These are phyloP conservation scores for Pristionchus maxplancki DNA, from an alignment of 2,888 invertebrate genomes.

Conservation along the genomic window DNA sequence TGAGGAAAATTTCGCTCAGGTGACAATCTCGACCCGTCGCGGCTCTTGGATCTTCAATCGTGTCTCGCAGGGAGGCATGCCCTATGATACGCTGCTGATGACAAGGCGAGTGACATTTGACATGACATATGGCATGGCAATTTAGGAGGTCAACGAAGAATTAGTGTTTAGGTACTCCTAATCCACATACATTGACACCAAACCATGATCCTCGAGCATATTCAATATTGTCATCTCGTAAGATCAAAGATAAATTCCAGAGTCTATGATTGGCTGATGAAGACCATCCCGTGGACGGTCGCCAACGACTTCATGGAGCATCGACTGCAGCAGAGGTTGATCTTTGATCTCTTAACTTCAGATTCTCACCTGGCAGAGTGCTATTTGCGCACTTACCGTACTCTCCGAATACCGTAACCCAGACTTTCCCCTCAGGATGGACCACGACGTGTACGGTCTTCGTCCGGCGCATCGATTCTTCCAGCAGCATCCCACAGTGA, in stretches of 20 bases:
- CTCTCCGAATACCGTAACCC: no score
- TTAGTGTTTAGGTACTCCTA: no score
- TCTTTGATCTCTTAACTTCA: not conserved
- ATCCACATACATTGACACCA: no score
- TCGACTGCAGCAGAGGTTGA: constrained; percentile 62
- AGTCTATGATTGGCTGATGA: constrained; percentile 71
- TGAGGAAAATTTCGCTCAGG: constrained; percentile 66
- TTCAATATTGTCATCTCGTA: no score
- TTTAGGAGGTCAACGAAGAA: no score
- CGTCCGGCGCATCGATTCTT: constrained; percentile 75
- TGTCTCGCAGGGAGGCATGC: constrained; percentile 71
- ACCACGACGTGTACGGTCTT: constrained; percentile 75
- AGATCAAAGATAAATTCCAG: constrained; percentile 53
- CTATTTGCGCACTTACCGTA: no score
- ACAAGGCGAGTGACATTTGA: constrained; percentile 61
- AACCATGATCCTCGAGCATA: no score
- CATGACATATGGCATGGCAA: no score
- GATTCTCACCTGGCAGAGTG: no score
- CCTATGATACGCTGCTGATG: constrained; percentile 71
- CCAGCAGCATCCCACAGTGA: constrained; percentile 78
- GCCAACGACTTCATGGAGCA: constrained; percentile 76
- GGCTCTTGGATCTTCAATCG: constrained; percentile 79
- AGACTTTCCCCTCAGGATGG: constrained; percentile 60
- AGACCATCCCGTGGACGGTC: constrained; percentile 69
- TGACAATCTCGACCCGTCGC: constrained; percentile 79